Percentiles rank a stretch among this genome's conserved stretches.
Evolutionary conservation across 2,888 invertebrate genomes (phyloP).

Genomic region (Polymixis flavicincta): DNA sequence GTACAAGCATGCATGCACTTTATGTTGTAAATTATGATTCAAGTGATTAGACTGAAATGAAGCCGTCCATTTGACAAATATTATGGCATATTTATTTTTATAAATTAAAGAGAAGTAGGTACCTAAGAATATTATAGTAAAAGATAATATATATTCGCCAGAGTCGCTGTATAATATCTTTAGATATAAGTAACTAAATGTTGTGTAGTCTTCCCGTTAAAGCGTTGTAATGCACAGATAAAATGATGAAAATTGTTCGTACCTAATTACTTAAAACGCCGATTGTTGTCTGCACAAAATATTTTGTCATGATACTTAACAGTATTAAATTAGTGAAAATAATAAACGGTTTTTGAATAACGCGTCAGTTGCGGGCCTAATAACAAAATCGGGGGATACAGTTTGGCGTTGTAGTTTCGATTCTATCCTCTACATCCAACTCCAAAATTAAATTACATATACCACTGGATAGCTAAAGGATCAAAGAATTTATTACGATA

Average conservation of each 20-base stretch:
- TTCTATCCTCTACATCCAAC: too few relatives aligned
- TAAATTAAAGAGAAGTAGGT: conserved; percentile 65
- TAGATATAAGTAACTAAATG: conserved; percentile 47
- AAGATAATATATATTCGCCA: conserved; percentile 30
- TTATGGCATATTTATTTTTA: conserved; percentile 68
- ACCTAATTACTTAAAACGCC: conserved; percentile 61
- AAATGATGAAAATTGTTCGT: conserved; percentile 54
- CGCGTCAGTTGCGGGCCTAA: too few relatives aligned
- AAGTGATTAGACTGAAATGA: conserved; percentile 74
- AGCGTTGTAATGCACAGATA: conserved; percentile 73
- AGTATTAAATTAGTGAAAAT: conserved; percentile 59
- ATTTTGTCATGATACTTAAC: conserved; percentile 63
- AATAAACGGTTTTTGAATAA: conserved; percentile 15
- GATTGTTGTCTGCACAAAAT: conserved; percentile 74
- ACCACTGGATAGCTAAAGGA: too few relatives aligned
- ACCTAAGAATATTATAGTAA: conserved; percentile 50
- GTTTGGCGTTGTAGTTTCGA: too few relatives aligned
- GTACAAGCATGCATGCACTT: too few relatives aligned
- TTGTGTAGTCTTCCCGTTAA: conserved; percentile 81
- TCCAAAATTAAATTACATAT: too few relatives aligned
- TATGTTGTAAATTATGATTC: conserved; percentile 31
- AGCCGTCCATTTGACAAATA: conserved; percentile 70
- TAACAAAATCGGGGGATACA: too few relatives aligned
- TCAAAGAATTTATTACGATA: too few relatives aligned
- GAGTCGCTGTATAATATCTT: conserved; percentile 31